Evolutionary conservation across 2,113 vertebrate genomes (phyloP), one percentile per base, ranked within the genome.

Genomic region (Platichthys flesus): DNA sequence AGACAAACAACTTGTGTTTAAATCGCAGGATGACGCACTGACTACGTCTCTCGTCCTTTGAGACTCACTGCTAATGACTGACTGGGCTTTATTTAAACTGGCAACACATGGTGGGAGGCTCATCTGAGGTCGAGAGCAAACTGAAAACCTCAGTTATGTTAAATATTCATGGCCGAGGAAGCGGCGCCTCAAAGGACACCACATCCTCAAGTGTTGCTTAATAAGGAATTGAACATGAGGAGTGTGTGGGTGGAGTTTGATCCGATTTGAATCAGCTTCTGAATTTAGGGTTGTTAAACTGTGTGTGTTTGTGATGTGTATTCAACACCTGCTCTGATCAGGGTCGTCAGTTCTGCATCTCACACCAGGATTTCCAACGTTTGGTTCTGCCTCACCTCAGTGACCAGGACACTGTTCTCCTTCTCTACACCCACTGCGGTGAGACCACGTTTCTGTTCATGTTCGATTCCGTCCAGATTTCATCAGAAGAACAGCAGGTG

Each of bases 401-500:
- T 0, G 92, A 94, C 60, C 69, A 55, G 5, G 95, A 96, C 81
- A 89, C 88, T 0, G 86, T 96, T n/a, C 76, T 96, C 21, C 95
- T 96, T 61, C 63, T 95, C 64, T 96, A 94, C 67, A 93, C 92
- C 0, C 78, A 91, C 31, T 89, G 89, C 16, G 92, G 96, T 96
- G 83, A 94, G 92, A 28, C 6, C 4, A 8, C 0, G 5, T 8
- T 20, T 21, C 21, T 7, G 2, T 21, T 21, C 1, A 7, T 7
- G 20, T 68, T 51, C 67, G 51, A 42, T 9, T 6, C 1, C 7
- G 9, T 55, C 21, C 59, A 45, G 0, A 31, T 24, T 2, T 9
- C 12, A 40, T 24, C 2, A 54, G 8, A 8, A 20, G 9, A 52
- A 8, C 9, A n/a, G 18, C 21, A 0, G 3, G 9, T n/a, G 64